Evolutionary conservation across 2,888 invertebrate genomes (phyloP).

Genomic region (Gibbula magus): DNA sequence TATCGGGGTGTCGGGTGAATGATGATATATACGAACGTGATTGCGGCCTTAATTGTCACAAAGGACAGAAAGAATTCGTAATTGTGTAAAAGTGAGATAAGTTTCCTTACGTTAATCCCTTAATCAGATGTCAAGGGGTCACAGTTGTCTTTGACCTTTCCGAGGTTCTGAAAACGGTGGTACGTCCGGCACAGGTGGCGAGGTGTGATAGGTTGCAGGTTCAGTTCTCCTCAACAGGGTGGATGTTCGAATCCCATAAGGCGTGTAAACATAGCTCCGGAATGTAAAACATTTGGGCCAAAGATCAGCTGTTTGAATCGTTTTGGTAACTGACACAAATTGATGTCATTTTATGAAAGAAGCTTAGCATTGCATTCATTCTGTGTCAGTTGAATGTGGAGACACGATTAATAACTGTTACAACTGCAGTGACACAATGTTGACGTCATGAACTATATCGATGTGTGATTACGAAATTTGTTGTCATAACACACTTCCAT

Average conservation of each 20-base stretch:
- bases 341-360: too few relatives aligned
- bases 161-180: background rate
- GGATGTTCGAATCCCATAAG: background rate
- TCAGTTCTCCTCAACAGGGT: background rate
- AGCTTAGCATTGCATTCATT: too few relatives aligned
- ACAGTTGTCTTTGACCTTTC: background rate
- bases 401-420: too few relatives aligned
- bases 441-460: too few relatives aligned
- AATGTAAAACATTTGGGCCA: background rate
- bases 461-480: too few relatives aligned
- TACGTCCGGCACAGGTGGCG: background rate
- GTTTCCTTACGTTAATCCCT: conserved; percentile 18
- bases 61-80: background rate
- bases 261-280: background rate
- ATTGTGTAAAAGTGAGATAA: conserved; percentile 4
- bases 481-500: too few relatives aligned
- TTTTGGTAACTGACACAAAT: too few relatives aligned
- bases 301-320: too few relatives aligned
- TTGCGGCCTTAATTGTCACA: background rate
- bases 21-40: background rate
- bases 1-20: background rate
- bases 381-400: too few relatives aligned
- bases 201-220: background rate
- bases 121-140: conserved; percentile 4
- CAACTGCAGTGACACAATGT: too few relatives aligned